Evolutionary conservation across 2,113 vertebrate genomes (phyloP), one percentile per base, ranked within the genome.

Genomic region (Pangasianodon gigas): DNA sequence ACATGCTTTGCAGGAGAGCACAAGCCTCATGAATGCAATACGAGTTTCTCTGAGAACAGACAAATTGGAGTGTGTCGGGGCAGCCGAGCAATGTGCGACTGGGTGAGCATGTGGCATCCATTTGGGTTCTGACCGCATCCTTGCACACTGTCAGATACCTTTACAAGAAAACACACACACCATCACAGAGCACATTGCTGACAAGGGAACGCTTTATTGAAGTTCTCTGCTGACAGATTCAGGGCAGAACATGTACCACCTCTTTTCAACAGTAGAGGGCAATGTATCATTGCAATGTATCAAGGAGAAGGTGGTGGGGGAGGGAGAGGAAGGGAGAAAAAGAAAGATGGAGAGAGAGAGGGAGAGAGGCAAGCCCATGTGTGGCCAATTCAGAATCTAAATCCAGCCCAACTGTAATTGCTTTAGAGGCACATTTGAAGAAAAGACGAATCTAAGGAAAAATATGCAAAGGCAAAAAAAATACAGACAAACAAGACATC

Each of bases 371-470:
- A 48, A 69, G 54, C 69, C 41, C 44, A 86, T 48, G 75, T 81
- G 44, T 85, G 89, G 87, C 88, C 44, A 87, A 93, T 94, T 92
- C 91, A 91, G 91, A 84, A 87, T 93, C 94, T 91, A 94, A 94
- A 95, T 94, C 92, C 92, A 94, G 91, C 91, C 91, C 37, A 90
- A 90, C 91, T 93, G 84, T 95, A 95, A 95, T 95, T 95, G 94
- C 93, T 95, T 93, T 95, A 95, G 94, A 93, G 94, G 86, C 82
- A 18, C 7, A 7, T 90, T 87, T 75, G 48, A 85, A 71, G 46
- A 84, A 51, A 89, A 84, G 4, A 85, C 8, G n/a, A 83, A 48
- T 37, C n/a, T 11, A 87, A 85, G 32, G 10, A 29, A 29, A 69
- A 93, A 94, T 90, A 95, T 91, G 89, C 85, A 88, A 90, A 88